Conservation (phyloP, 2,797 vertebrate genomes). For the Paedocypris micromegethes region DNA sequence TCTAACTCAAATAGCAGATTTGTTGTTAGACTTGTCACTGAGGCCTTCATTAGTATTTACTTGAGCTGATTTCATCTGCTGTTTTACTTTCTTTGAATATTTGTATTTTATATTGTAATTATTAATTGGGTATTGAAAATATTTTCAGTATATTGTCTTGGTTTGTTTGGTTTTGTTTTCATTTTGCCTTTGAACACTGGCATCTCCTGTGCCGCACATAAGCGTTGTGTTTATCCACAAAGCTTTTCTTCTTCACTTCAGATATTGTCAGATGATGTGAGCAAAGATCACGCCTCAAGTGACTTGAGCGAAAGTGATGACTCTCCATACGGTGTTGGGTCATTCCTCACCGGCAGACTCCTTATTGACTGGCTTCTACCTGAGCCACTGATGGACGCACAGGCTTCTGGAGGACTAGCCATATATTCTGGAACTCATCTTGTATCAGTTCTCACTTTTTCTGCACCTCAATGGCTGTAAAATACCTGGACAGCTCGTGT, state of each 20-base stretch:
- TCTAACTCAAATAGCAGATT: too few species aligned
- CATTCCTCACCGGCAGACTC: slow-evolving; percentile 51
- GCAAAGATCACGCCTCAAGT: slow-evolving; percentile 50
- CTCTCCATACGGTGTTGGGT: slow-evolving; percentile 42
- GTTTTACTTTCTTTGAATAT: too few species aligned
- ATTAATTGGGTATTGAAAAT: too few species aligned
- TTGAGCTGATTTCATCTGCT: too few species aligned
- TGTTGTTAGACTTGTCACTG: too few species aligned
- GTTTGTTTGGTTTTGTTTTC: too few species aligned
- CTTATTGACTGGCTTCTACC: slow-evolving; percentile 51
- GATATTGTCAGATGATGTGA: slow-evolving; percentile 55
- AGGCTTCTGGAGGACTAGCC: slow-evolving; percentile 40
- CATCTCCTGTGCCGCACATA: slow-evolving; percentile 35
- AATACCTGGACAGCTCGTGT: slow-evolving; percentile 29
- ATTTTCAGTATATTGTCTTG: too few species aligned
- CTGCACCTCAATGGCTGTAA: slow-evolving; percentile 31
- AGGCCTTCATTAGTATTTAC: too few species aligned
- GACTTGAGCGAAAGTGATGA: slow-evolving; percentile 48
- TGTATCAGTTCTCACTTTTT: slow-evolving; percentile 34
- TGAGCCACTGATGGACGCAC: slow-evolving; percentile 58
- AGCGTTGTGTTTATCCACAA: slow-evolving; percentile 44
- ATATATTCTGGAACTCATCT: slow-evolving; percentile 47
- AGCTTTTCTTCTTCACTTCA: slow-evolving; percentile 51
- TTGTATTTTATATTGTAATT: too few species aligned
- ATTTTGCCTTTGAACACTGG: not conserved